Evolutionary conservation across 2,888 invertebrate genomes (phyloP), one percentile per base, ranked within the genome.

Genomic region (Ormyrus nitidulus): DNA sequence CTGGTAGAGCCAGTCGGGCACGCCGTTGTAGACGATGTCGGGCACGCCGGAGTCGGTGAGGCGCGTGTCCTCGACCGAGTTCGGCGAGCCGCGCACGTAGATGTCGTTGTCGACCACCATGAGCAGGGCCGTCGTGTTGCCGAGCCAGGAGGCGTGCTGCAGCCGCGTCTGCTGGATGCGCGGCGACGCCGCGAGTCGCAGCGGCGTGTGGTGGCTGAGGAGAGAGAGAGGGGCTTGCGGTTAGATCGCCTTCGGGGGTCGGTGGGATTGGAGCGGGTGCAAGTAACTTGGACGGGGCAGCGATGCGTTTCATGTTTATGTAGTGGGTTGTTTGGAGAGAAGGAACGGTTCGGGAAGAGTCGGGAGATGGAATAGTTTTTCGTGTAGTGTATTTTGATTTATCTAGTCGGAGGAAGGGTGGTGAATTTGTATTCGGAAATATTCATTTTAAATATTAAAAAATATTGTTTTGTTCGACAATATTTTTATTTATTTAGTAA

Each of bases 1-100:
- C 94, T 98, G 98, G 92, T 99, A 99, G 49, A 99, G 92, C 98
- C 98, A 99, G 91, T 99, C 98, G 19, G 98, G 96, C 53, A 98
- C 94, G 75, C 98, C 98, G 90, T 98, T 98, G 92, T 96, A 98
- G 78, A 98, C 92, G 77, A 94, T 91, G 78, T 95, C 96, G n/a
- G 95, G 94, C 84, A 93, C 91, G 53, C 96, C 96, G 71, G 95
- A 95, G 88, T 93, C 93, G 71, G 96, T 97, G 88, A 96, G 93
- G 69, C 94, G 93, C 77, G 93, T 91, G 85, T 96, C 94, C 80
- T 92, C 92, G n/a, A 84, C 84, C 5, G 93, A 92, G 69, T 95
- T 93, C 1, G 96, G 96, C 65, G 95, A 93, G 84, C 93, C 93
- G 86, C 95, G 92, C 86, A 97, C 94, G 92, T 96, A 96, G 88